phyloP scores from a whole-genome alignment of 2,888 invertebrate species.

The Pardosa pseudoannulata region DNA sequence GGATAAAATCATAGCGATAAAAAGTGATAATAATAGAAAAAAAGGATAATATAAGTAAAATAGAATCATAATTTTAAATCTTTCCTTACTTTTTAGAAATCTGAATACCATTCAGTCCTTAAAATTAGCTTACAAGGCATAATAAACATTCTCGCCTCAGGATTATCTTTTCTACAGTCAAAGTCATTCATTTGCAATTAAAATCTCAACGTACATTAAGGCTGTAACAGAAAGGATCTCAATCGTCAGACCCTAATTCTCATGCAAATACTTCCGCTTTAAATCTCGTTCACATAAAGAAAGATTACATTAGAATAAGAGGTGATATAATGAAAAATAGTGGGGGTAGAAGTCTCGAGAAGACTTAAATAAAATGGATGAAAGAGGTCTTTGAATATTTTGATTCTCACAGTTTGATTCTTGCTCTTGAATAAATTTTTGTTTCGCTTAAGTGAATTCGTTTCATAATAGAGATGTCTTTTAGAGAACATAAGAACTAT shows the following conservation, averaged over 20 bases:
- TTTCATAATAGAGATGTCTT: too few relatives aligned
- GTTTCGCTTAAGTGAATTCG: too few relatives aligned
- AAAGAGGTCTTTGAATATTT: not conserved
- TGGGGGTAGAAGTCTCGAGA: not conserved
- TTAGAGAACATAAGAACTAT: too few relatives aligned
- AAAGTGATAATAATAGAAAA: too few relatives aligned
- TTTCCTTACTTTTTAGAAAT: too few relatives aligned
- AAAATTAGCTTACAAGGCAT: not conserved
- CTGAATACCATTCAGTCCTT: not conserved
- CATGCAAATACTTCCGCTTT: conserved; percentile 2
- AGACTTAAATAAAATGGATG: not conserved
- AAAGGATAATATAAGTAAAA: too few relatives aligned
- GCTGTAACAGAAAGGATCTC: not conserved
- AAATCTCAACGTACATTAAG: not conserved
- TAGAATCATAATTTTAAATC: too few relatives aligned
- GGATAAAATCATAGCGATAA: too few relatives aligned
- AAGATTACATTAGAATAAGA: not conserved
- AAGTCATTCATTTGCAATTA: conserved; percentile 19
- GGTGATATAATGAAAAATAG: not conserved
- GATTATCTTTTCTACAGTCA: not conserved
- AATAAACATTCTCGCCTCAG: not conserved
- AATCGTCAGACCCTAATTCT: not conserved
- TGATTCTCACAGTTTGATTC: too few relatives aligned
- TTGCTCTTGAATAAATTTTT: too few relatives aligned
- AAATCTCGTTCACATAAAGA: not conserved